phyloP scores from a whole-genome alignment of 2,888 invertebrate genomes.

The Eupithecia tripunctaria region DNA sequence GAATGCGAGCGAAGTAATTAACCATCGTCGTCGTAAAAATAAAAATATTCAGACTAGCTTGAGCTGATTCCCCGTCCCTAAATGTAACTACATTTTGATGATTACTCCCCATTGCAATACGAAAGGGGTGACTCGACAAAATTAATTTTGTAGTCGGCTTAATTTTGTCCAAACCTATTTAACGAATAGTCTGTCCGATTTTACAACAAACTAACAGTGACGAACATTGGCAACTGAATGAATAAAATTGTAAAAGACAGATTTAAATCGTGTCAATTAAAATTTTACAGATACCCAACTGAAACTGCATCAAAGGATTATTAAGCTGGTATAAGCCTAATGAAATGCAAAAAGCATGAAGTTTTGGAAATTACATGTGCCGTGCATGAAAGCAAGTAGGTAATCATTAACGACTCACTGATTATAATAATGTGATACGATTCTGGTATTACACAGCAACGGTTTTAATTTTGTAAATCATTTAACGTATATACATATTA shows the following conservation, averaged over 20 bases:
- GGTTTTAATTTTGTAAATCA: no score
- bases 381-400: no score
- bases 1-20: no score
- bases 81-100: background rate
- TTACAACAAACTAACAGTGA: background rate
- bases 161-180: background rate
- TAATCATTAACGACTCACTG: no score
- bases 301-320: background rate
- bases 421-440: no score
- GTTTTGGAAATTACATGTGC: background rate
- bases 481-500: no score
- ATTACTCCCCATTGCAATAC: background rate
- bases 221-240: background rate
- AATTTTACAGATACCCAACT: background rate
- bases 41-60: background rate
- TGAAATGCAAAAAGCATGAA: background rate
- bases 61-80: background rate
- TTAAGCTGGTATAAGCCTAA: no score
- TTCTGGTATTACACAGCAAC: no score
- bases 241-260: background rate
- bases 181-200: background rate
- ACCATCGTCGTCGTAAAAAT: background rate
- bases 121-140: background rate
- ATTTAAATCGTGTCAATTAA: background rate
- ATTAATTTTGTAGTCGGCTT: background rate